Evolutionary conservation across 2,888 invertebrate genomes (phyloP).

Genomic region (Phanerotoma sp.): DNA sequence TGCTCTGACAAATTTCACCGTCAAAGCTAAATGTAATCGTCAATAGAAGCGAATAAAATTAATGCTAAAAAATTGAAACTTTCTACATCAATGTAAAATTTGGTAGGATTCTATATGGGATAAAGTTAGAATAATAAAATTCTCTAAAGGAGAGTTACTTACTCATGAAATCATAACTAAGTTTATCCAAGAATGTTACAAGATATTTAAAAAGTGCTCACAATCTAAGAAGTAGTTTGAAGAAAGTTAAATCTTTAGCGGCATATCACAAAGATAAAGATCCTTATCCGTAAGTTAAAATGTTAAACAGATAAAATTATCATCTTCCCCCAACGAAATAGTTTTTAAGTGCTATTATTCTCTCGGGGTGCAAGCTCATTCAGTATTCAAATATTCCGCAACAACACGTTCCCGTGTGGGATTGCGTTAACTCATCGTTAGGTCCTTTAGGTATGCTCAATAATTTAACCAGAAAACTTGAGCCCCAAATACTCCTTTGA

Average conservation of each 20-base stretch:
- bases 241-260: neutral
- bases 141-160: neutral
- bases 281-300: neutral
- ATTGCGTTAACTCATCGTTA: neutral
- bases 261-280: neutral
- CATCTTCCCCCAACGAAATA: neutral
- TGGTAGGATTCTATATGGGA: neutral
- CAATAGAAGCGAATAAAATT: neutral
- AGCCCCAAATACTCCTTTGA: no score
- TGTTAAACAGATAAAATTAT: slow-evolving; percentile 3
- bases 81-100: neutral
- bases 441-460: no score
- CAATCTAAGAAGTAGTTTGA: neutral
- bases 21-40: neutral
- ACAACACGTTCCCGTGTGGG: no score
- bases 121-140: neutral
- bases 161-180: neutral
- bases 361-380: neutral
- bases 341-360: no score
- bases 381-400: neutral
- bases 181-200: slow-evolving; percentile 4
- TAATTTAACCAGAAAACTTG: no score
- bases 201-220: slow-evolving; percentile 3
- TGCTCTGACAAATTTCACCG: no score
- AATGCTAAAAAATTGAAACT: neutral